A percentile compares a stretch with the other conserved stretches of the same genome.
Conservation (phyloP, 2,113 vertebrate genomes). For the Aythya baeri region DNA sequence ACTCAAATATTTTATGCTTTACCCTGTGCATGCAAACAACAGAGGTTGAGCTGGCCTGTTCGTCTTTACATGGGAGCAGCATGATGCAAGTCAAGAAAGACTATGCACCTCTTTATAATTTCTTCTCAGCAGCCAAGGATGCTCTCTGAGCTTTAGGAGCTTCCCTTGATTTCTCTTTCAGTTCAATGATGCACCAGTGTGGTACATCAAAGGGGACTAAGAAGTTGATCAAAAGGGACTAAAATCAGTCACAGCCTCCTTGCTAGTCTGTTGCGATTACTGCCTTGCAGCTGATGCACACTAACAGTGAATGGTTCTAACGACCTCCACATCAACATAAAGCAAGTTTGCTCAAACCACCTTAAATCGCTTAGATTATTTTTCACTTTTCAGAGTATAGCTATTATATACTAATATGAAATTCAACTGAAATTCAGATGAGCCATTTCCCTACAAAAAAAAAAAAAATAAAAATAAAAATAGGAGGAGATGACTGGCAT, state of each 20-base stretch:
- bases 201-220: background rate
- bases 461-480: background rate
- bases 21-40: too few relatives aligned
- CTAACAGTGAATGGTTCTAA: background rate
- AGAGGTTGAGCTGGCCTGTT: background rate
- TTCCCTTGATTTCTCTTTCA: background rate
- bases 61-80: background rate
- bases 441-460: background rate
- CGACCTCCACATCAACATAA: background rate
- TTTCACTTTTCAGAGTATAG: background rate
- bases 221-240: background rate
- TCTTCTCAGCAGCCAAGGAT: background rate
- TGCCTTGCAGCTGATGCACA: background rate
- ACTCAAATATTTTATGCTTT: background rate
- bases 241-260: background rate
- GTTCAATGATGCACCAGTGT: fast-evolving
- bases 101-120: background rate
- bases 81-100: background rate
- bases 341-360: background rate
- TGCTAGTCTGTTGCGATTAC: background rate
- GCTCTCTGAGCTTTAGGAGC: background rate
- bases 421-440: background rate
- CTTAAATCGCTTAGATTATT: background rate
- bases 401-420: background rate
- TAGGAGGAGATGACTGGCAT: background rate